phyloP scores from a whole-genome alignment of 2,888 invertebrate genomes.

The Tipula lateralis region DNA sequence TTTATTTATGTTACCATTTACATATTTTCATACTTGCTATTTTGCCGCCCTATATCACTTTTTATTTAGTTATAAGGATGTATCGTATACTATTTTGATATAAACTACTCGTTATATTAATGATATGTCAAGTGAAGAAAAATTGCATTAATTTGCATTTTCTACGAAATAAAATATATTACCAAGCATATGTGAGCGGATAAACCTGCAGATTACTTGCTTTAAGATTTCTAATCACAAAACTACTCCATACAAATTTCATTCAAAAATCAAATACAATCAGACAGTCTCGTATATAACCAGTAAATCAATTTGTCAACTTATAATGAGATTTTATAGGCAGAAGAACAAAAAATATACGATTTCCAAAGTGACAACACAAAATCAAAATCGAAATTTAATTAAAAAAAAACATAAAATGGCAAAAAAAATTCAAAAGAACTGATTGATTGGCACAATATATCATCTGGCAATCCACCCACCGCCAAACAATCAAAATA shows the following conservation, averaged over 20 bases:
- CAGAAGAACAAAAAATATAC: neutral
- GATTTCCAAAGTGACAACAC: neutral
- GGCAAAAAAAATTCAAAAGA: neutral
- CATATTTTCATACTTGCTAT: neutral
- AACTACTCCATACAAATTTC: neutral
- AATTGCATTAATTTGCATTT: neutral
- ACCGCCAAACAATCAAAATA: neutral
- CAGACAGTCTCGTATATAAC: too few species aligned
- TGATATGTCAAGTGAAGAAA: neutral
- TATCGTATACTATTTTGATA: neutral
- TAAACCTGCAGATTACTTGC: neutral
- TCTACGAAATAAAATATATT: neutral
- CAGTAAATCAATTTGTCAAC: neutral
- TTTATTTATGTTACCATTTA: neutral
- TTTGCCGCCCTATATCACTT: neutral
- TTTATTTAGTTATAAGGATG: neutral
- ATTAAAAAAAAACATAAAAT: neutral
- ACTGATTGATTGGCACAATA: conserved; percentile 24
- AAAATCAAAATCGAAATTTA: neutral
- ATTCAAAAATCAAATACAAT: too few species aligned
- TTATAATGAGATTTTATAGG: neutral
- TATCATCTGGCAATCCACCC: conserved; percentile 11
- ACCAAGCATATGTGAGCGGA: neutral
- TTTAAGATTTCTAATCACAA: neutral
- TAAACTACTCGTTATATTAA: too few species aligned